phyloP scores from a whole-genome alignment of 2,888 invertebrate genomes.

The Incurvaria masculella region DNA sequence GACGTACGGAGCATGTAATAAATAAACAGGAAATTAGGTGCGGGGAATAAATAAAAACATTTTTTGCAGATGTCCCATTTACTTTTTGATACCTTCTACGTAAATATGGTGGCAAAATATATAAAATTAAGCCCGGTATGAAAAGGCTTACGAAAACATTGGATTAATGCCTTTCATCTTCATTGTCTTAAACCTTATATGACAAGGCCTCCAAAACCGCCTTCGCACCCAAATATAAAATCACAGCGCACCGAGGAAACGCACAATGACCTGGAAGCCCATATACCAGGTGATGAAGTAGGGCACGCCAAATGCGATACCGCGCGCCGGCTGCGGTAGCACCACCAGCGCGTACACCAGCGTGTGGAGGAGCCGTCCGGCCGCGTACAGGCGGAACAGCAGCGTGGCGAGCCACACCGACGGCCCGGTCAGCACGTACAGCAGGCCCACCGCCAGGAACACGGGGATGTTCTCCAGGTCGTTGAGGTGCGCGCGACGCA shows the following conservation, averaged over 20 bases:
- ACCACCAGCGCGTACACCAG: conserved; percentile 51
- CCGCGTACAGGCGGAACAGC: conserved; percentile 34
- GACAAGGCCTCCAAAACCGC: too few species aligned
- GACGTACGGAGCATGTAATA: too few species aligned
- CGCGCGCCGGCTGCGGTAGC: conserved; percentile 37
- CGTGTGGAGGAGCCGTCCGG: conserved; percentile 47
- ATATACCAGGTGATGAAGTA: conserved; percentile 10
- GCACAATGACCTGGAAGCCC: conserved; percentile 10
- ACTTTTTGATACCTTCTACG: too few species aligned
- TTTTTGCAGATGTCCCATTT: too few species aligned
- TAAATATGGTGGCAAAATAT: too few species aligned
- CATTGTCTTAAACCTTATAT: too few species aligned
- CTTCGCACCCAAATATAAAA: too few species aligned
- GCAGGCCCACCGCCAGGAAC: conserved; percentile 46
- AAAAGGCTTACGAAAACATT: too few species aligned
- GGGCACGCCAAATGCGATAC: conserved; percentile 12
- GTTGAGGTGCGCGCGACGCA: conserved; percentile 55
- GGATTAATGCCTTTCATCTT: too few species aligned
- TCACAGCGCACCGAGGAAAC: conserved; percentile 4
- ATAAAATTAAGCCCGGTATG: too few species aligned
- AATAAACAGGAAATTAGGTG: too few species aligned
- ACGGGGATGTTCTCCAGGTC: conserved; percentile 60
- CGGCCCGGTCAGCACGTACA: conserved; percentile 51
- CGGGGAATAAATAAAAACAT: too few species aligned
- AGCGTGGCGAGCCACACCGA: conserved; percentile 30